phyloP scores from a whole-genome alignment of 2,797 vertebrate species.

The Xenopus petersii region DNA sequence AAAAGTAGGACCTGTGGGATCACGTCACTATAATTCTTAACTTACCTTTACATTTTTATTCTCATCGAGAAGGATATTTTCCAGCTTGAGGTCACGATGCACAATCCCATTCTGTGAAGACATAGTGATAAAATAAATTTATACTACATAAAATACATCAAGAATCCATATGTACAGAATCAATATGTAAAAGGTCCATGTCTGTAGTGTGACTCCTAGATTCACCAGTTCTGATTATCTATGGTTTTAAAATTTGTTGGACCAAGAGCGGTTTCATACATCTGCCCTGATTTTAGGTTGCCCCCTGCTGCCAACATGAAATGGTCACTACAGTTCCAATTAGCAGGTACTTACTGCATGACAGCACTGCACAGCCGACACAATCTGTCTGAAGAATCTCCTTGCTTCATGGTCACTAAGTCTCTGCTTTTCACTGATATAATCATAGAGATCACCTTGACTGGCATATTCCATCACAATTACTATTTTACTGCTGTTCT shows the following conservation, averaged over 20 bases:
- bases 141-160: no score
- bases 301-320: no score
- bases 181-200: no score
- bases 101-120: slow-evolving; percentile 84
- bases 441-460: slow-evolving; percentile 89
- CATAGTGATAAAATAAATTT: no score
- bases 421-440: slow-evolving; percentile 80
- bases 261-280: no score
- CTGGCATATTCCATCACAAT: slow-evolving; percentile 97
- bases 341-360: slow-evolving; percentile 73
- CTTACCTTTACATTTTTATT: slow-evolving; percentile 90
- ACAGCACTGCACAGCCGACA: slow-evolving; percentile 90
- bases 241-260: no score
- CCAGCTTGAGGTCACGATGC: slow-evolving; percentile 93
- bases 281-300: no score
- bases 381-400: slow-evolving; percentile 91
- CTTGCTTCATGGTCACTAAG: slow-evolving; percentile 81
- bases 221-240: no score
- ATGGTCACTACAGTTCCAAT: no score
- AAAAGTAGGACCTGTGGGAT: no score
- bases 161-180: no score
- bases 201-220: no score
- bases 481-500: slow-evolving; percentile 95
- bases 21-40: not conserved
- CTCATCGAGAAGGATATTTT: slow-evolving; percentile 92